phyloP scores from a whole-genome alignment of 1,140 invertebrate species.

The Ooceraea biroi region DNA sequence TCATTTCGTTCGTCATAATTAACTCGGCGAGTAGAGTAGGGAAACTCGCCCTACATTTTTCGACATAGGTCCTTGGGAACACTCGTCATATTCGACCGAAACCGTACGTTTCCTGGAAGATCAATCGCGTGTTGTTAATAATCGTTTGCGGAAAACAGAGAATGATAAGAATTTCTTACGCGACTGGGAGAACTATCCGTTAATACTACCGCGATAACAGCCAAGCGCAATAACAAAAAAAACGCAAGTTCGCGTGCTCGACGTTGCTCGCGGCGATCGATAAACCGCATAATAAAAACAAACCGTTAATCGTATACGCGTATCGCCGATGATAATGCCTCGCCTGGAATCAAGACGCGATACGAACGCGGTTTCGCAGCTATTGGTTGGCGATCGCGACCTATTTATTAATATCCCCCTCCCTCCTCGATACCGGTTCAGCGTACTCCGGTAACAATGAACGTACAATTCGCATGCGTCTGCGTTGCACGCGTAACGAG shows the following conservation, averaged over 20 bases:
- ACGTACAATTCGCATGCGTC: constrained; percentile 47
- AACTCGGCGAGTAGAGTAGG: too few relatives aligned
- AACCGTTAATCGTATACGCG: constrained; percentile 13
- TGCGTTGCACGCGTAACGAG: constrained; percentile 49
- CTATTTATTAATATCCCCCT: constrained; percentile 41
- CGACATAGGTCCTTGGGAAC: too few relatives aligned
- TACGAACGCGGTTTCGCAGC: not conserved
- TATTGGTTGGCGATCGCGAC: constrained; percentile 39
- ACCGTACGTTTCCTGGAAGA: too few relatives aligned
- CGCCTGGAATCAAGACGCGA: constrained; percentile 6
- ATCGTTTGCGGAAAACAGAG: too few relatives aligned
- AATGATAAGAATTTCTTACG: too few relatives aligned
- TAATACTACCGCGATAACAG: too few relatives aligned
- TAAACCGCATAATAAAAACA: constrained; percentile 3
- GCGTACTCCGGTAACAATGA: constrained; percentile 54
- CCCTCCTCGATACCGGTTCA: constrained; percentile 24
- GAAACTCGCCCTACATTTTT: too few relatives aligned
- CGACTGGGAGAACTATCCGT: too few relatives aligned
- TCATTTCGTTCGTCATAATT: not conserved
- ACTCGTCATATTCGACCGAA: too few relatives aligned
- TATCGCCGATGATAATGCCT: constrained; percentile 28
- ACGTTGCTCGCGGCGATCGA: not conserved
- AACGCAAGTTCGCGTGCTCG: not conserved
- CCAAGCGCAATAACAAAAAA: too few relatives aligned
- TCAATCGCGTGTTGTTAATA: too few relatives aligned